Evolutionary conservation across 2,113 vertebrate genomes (phyloP), one percentile per base, ranked within the genome.

Genomic region (Holacanthus passer): DNA sequence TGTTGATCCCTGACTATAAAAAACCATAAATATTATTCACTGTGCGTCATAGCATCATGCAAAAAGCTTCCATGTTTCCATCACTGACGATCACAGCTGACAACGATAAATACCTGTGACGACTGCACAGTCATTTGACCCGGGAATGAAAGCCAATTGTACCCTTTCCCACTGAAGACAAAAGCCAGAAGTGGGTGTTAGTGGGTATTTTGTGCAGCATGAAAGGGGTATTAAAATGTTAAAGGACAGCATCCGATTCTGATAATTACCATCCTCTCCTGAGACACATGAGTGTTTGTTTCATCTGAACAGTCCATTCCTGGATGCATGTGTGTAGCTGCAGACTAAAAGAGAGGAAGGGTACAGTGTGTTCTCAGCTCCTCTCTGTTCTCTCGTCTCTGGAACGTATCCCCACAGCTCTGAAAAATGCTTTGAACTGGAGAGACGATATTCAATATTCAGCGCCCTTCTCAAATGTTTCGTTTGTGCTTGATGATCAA

Each of bases 371-470:
- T 86, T 55, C 83, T 83, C 58, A 14, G 35, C 62, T 31, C n/a
- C 62, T 53, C 77, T 77, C 50, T 79, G 70, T 70, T 71, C 80
- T 83, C 66, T 22, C 32, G 4, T 78, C 52, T 82, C 29, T 73
- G 52, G 47, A 74, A 67, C n/a, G n/a, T 43, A 64, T 70, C 63
- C 50, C 72, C 24, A 41, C 52, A 60, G 70, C 52, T 80, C 56
- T 65, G n/a, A 64, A 84, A 80, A 68, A 68, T 35, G n/a, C 70
- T 86, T 75, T 80, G 67, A 85, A 75, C 81, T 58, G 29, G 32
- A 60, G 69, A 75, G 69, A 81, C 6, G 68, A 83, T 84, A 87
- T 83, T 86, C 82, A 87, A 68, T 90, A 87, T 81, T 84, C 81
- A 88, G 19, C 24, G 7, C 3, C 74, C 71, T 43, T 76, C 78